Evolutionary conservation across 2,797 vertebrate genomes (phyloP).

Genomic region (Cryptoprocta ferox): DNA sequence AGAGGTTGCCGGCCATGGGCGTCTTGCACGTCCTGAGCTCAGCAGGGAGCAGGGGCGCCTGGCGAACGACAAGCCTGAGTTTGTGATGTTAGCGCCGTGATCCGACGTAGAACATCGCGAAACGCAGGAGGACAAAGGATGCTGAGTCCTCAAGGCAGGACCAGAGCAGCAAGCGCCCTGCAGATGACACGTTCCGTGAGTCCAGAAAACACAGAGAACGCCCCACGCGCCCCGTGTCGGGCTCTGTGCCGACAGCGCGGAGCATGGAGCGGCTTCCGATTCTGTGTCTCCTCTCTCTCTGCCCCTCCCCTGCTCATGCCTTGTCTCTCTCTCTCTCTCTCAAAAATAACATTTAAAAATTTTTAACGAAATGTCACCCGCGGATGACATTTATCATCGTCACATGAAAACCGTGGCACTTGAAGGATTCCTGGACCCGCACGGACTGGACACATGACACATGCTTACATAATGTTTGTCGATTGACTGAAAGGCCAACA

Average conservation of each 20-base stretch:
- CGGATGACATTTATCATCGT: accelerated
- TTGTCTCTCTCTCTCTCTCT: too few species aligned
- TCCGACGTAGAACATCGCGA: accelerated
- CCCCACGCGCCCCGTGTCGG: background rate
- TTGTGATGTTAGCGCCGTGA: too few species aligned
- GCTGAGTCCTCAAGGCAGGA: accelerated
- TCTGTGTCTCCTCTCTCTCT: too few species aligned
- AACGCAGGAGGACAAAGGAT: accelerated
- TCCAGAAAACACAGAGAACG: accelerated
- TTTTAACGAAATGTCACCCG: background rate
- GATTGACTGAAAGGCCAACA: background rate
- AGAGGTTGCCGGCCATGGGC: accelerated
- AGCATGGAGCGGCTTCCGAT: too few species aligned
- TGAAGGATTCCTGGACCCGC: too few species aligned
- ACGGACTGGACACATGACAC: accelerated
- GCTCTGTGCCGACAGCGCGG: too few species aligned
- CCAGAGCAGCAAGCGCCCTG: accelerated
- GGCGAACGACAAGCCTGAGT: accelerated
- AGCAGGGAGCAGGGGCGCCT: too few species aligned
- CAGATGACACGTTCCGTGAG: accelerated
- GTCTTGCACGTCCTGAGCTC: background rate
- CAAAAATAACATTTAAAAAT: too few species aligned
- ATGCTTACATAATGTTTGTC: accelerated
- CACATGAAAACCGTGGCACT: accelerated
- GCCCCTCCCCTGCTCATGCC: too few species aligned